These are phyloP conservation scores for Dicentrarchus labrax DNA, from an alignment of 2,113 vertebrate species.

Conservation along the genomic window DNA sequence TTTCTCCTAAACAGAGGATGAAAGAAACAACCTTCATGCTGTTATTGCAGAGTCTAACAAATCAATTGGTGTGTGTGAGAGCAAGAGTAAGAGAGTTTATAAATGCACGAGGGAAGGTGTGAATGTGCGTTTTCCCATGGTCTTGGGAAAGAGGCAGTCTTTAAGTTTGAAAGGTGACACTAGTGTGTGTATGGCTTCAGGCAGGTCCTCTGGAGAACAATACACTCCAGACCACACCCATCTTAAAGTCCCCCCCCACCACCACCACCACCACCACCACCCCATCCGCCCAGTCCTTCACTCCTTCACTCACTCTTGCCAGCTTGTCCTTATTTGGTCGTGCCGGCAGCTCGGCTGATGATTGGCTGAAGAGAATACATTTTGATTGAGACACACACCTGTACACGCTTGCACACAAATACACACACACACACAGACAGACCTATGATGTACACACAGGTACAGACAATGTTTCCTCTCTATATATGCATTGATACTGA, in stretches of 20 bases:
- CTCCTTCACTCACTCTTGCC: not conserved
- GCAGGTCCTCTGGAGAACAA: constrained; percentile 43
- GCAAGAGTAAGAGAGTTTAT: not conserved
- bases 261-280: not conserved
- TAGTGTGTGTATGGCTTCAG: not conserved
- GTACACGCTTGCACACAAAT: constrained; percentile 4
- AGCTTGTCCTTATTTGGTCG: constrained; percentile 74
- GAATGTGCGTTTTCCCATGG: not conserved
- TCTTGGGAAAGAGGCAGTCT: not conserved
- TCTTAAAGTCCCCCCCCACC: not conserved
- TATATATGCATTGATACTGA: not conserved
- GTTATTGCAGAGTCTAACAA: not conserved
- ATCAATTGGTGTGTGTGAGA: not conserved
- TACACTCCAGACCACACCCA: constrained; percentile 61
- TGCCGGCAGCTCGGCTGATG: constrained; percentile 48
- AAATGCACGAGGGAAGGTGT: not conserved
- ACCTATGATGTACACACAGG: constrained; percentile 2
- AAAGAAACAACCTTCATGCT: not conserved
- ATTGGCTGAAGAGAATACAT: constrained; percentile 63
- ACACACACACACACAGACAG: not conserved
- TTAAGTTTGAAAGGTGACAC: not conserved
- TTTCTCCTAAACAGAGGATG: not conserved
- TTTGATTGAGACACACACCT: constrained; percentile 30
- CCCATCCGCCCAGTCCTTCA: not conserved
- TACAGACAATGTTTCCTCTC: not conserved